Percentiles rank a stretch among this genome's conserved stretches.
Conservation (phyloP, 2,888 invertebrate species). For the Idaea biselata region DNA sequence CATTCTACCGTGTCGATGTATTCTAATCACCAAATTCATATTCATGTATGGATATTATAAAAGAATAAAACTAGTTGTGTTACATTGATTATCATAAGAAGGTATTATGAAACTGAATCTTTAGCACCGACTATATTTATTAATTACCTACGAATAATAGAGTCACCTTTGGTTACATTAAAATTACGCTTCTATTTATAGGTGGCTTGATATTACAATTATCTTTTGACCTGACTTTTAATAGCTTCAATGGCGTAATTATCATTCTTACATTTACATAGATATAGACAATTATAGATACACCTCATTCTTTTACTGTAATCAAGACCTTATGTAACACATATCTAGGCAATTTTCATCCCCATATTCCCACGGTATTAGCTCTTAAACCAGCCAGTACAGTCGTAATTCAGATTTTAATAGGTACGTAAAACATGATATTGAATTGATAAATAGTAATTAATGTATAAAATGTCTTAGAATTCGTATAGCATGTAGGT, state of each 20-base stretch:
- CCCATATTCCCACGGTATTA: too few relatives aligned
- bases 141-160: neutral
- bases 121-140: neutral
- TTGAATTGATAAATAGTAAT: neutral
- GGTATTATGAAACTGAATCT: neutral
- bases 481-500: constrained; percentile 39
- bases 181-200: constrained; percentile 2
- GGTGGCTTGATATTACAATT: constrained; percentile 6
- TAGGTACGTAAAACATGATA: neutral
- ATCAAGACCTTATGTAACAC: too few relatives aligned
- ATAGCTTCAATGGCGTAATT: neutral
- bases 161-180: neutral
- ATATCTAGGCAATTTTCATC: too few relatives aligned
- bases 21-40: constrained; percentile 30
- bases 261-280: neutral
- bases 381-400: neutral
- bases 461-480: constrained; percentile 45
- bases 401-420: neutral
- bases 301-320: too few relatives aligned
- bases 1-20: constrained; percentile 40
- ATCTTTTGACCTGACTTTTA: constrained; percentile 5
- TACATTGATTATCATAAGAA: neutral
- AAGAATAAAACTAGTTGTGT: neutral
- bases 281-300: neutral
- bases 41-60: constrained; percentile 1